phyloP scores from a whole-genome alignment of 2,888 invertebrate species.

The Hydraecia micacea region DNA sequence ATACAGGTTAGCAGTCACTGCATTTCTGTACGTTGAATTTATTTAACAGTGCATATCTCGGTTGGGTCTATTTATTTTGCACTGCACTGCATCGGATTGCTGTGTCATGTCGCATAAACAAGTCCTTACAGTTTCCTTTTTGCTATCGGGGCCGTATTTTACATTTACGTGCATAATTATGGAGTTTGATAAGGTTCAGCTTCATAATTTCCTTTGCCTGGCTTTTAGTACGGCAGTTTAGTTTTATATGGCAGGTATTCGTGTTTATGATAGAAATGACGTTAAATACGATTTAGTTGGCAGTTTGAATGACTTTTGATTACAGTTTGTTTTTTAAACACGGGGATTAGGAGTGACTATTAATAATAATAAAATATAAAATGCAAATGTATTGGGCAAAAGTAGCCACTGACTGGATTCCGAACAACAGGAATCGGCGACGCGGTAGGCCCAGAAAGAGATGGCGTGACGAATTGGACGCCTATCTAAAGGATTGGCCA shows the following conservation, averaged over 20 bases:
- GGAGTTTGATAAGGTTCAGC: slow-evolving; percentile 46
- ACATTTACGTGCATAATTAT: slow-evolving; percentile 56
- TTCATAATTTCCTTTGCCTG: slow-evolving; percentile 50
- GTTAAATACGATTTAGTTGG: not conserved
- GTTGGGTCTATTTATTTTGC: slow-evolving; percentile 66
- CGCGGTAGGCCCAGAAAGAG: too few relatives aligned
- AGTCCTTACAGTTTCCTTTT: slow-evolving; percentile 59
- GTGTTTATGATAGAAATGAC: slow-evolving; percentile 28
- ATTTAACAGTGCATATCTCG: slow-evolving; percentile 63
- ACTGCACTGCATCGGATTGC: slow-evolving; percentile 59
- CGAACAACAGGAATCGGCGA: too few relatives aligned
- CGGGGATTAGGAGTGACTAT: not conserved
- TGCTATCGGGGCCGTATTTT: slow-evolving; percentile 51
- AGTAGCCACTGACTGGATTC: too few relatives aligned
- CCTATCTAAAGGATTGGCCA: too few relatives aligned
- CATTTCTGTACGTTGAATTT: slow-evolving; percentile 69
- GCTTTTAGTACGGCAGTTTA: slow-evolving; percentile 19
- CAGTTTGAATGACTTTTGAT: slow-evolving; percentile 1
- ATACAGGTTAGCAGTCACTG: slow-evolving; percentile 69
- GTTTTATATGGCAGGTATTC: slow-evolving; percentile 33
- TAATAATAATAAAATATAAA: not conserved
- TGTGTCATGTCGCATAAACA: slow-evolving; percentile 59
- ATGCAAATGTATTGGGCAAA: too few relatives aligned
- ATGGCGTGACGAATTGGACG: too few relatives aligned
- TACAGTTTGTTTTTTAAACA: not conserved